Percentiles rank a stretch among this genome's conserved stretches.
Conservation (phyloP, 2,888 invertebrate genomes). For the Agrochola circellaris region DNA sequence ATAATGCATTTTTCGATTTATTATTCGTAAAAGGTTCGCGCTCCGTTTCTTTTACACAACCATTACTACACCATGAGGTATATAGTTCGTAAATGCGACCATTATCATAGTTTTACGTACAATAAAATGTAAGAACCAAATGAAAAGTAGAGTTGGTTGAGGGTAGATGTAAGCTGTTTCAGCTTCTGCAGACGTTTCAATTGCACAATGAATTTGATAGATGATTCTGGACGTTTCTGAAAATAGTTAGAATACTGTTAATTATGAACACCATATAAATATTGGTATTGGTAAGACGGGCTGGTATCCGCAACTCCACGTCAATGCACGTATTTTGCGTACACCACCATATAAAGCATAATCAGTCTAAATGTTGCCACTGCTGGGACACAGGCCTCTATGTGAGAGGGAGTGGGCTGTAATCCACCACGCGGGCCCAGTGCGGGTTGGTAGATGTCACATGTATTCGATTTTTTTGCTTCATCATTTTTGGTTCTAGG, state of each 20-base stretch:
- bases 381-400: no score
- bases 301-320: neutral
- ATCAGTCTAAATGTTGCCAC: no score
- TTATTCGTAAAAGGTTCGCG: no score
- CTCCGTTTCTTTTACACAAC: neutral
- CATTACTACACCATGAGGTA: neutral
- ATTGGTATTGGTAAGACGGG: neutral
- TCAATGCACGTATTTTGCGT: neutral
- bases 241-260: neutral
- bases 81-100: neutral
- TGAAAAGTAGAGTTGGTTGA: slow-evolving; percentile 7
- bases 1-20: no score
- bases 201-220: neutral
- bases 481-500: no score
- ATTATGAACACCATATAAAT: neutral
- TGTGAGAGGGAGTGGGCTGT: no score
- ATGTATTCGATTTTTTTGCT: no score
- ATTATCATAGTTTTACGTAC: slow-evolving; percentile 9
- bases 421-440: no score
- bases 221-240: neutral
- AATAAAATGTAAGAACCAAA: slow-evolving; percentile 4
- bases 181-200: slow-evolving; percentile 4
- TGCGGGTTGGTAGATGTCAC: no score
- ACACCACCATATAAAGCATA: neutral
- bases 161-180: neutral